Percentiles rank a stretch among this genome's conserved stretches.
phyloP scores from a whole-genome alignment of 2,113 vertebrate species.

The Tupaia tana region DNA sequence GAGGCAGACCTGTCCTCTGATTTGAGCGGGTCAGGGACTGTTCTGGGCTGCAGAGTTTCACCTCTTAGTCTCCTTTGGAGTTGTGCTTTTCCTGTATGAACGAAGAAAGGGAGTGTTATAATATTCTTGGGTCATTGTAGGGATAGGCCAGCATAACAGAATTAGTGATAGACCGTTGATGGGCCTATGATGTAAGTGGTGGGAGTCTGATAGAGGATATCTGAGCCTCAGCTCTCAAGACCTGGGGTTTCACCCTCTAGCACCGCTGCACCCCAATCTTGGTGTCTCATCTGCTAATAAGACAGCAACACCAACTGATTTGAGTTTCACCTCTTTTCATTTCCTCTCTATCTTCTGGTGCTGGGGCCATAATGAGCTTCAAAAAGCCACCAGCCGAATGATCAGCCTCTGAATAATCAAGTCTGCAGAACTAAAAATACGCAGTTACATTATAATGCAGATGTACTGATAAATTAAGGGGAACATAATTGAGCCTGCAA shows the following conservation, averaged over 20 bases:
- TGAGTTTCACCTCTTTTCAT: constrained; percentile 65
- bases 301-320: constrained; percentile 14
- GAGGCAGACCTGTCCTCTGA: neutral
- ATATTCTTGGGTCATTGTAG: neutral
- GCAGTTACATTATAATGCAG: neutral
- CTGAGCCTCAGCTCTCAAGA: neutral
- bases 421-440: constrained; percentile 34
- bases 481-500: neutral
- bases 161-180: neutral
- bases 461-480: constrained; percentile 20
- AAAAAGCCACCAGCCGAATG: constrained; percentile 5
- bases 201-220: neutral
- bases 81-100: neutral
- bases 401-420: constrained; percentile 36
- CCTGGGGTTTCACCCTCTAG: neutral
- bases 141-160: too few species aligned
- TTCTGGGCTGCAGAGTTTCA: neutral
- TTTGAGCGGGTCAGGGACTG: neutral
- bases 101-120: neutral
- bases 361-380: neutral
- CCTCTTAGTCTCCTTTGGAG: neutral
- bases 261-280: neutral
- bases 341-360: constrained; percentile 58
- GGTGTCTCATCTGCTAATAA: constrained; percentile 38
- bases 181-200: neutral